Conservation (phyloP, 2,888 invertebrate genomes). For the Stegophylla sp. region DNA sequence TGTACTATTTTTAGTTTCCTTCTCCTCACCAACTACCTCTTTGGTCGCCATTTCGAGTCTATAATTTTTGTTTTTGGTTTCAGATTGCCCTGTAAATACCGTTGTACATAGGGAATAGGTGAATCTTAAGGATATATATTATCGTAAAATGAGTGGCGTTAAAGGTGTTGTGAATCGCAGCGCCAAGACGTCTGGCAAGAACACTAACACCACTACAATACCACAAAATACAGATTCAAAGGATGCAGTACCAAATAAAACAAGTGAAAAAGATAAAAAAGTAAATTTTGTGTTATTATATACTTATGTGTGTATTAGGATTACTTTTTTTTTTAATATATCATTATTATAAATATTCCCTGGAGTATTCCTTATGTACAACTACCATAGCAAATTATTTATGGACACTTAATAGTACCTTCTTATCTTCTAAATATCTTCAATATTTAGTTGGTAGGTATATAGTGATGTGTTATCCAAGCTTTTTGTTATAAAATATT, state of each 20-base stretch:
- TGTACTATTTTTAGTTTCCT: too few relatives aligned
- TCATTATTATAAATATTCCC: too few relatives aligned
- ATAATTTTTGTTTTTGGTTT: conserved; percentile 44
- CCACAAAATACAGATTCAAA: conserved; percentile 68
- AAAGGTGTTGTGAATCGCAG: conserved; percentile 69
- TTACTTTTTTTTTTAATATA: too few relatives aligned
- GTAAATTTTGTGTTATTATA: conserved; percentile 62
- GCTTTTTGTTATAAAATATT: too few relatives aligned
- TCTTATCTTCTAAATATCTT: too few relatives aligned
- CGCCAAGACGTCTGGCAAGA: conserved; percentile 63
- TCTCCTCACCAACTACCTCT: neutral
- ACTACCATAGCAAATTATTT: too few relatives aligned
- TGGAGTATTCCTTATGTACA: too few relatives aligned
- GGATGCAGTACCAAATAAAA: conserved; percentile 71
- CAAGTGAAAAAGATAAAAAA: conserved; percentile 70
- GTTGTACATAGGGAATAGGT: conserved; percentile 73
- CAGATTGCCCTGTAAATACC: conserved; percentile 73
- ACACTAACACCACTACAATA: conserved; percentile 64
- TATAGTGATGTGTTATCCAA: too few relatives aligned
- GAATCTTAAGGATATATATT: conserved; percentile 72
- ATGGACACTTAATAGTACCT: too few relatives aligned
- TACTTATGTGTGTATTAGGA: neutral
- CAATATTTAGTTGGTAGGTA: too few relatives aligned
- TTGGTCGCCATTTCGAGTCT: neutral
- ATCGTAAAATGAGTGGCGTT: conserved; percentile 74